Evolutionary conservation across 2,113 vertebrate genomes (phyloP).

Genomic region (Deroptyus accipitrinus): DNA sequence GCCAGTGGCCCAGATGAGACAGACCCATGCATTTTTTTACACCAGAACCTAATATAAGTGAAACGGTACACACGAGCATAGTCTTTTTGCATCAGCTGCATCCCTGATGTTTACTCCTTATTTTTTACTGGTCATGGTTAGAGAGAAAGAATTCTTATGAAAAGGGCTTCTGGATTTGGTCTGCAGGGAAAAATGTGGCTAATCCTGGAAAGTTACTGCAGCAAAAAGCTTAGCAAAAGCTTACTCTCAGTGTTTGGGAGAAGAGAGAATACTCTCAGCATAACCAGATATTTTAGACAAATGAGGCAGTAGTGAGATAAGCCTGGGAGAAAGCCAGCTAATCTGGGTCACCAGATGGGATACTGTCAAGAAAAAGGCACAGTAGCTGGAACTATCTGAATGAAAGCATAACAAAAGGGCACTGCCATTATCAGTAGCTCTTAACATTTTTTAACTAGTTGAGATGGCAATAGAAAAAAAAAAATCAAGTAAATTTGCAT

Average conservation of each 20-base stretch:
- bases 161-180: not conserved
- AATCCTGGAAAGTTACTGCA: not conserved
- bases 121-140: not conserved
- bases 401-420: not conserved
- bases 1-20: not conserved
- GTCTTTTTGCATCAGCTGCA: not conserved
- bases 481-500: not conserved
- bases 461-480: not conserved
- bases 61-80: rapidly evolving
- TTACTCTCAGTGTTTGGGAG: not conserved
- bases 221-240: not conserved
- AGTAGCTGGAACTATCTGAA: not conserved
- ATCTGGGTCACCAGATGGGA: slow-evolving; percentile 6
- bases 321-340: not conserved
- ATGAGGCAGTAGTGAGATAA: not conserved
- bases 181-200: not conserved
- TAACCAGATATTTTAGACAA: not conserved
- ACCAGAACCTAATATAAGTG: not conserved
- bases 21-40: not conserved
- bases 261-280: not conserved
- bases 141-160: not conserved
- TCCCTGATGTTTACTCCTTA: not conserved
- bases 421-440: not conserved
- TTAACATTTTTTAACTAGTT: not conserved
- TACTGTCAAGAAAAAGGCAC: not conserved